A percentile compares a stretch with the other conserved stretches of the same genome.
Conservation (phyloP, 2,797 vertebrate genomes). For the Catamblyrhynchus diadema region DNA sequence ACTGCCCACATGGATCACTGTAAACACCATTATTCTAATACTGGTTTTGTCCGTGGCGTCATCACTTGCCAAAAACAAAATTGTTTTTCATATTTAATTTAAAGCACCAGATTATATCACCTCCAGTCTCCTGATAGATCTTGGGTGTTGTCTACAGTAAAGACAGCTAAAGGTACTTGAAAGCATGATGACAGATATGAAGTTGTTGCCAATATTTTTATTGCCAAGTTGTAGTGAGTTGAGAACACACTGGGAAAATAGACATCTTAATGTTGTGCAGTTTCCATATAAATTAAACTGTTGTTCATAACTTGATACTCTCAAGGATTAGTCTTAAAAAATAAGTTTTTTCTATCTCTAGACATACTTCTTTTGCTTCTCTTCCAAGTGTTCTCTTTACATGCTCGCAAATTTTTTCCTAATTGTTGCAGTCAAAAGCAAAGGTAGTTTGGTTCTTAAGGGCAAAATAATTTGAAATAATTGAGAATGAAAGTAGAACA, state of each 20-base stretch:
- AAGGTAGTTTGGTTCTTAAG: background rate
- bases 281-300: background rate
- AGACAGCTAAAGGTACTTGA: background rate
- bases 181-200: background rate
- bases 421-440: background rate
- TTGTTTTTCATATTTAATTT: background rate
- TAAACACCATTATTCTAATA: background rate
- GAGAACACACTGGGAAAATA: background rate
- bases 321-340: background rate
- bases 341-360: background rate
- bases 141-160: background rate
- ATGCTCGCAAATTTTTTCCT: background rate
- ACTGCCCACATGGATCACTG: background rate
- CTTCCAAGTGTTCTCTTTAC: background rate
- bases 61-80: background rate
- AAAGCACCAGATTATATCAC: background rate
- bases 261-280: background rate
- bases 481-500: background rate
- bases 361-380: background rate
- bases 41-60: background rate
- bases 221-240: background rate
- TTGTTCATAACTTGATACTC: background rate
- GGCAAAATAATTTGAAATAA: background rate
- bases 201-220: background rate
- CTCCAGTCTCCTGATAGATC: background rate